Evolutionary conservation across 2,888 invertebrate species (phyloP), one percentile per base, ranked within the genome.

Genomic region (Strigamia transsilvanica): DNA sequence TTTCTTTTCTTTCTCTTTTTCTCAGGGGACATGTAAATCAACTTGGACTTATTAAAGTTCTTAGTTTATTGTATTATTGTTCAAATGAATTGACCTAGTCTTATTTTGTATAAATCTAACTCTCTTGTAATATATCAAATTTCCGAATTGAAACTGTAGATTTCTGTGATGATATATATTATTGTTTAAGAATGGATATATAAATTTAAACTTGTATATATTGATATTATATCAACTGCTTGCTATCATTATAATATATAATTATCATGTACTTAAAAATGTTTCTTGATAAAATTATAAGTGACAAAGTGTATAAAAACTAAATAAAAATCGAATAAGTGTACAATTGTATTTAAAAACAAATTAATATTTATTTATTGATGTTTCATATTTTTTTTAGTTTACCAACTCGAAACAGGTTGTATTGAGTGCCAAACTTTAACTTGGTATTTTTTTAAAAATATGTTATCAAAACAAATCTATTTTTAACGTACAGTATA

Each of bases 261-360:
- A 73, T 32, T 73, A 73, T 73, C 73, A 32, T 73, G 73, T 73
- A 73, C 73, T 73, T 73, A 21, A 56, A 56, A 56, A 13, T 73
- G 23, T 73, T 73, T 73, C 73, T 56, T 73, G 73, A 73, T 23
- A 73, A 73, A 73, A 32, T 73, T 73, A 32, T n/a, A 73, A 73
- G 73, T 73, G 27, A 32, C 73, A 27, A 66, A 23, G 12, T 73
- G 73, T 27, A 73, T 73, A 73, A 73, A 73, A 73, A 10, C n/a
- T 73, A 27, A 73, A 73, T 66, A 73, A 73, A 73, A 73, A 73
- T 73, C 73, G 27, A 32, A 27, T 32, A 73, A 27, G 15, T 73
- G 73, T 73, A 73, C 27, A 73, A 23, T 23, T 66, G 73, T 73
- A 73, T 73, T 73, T 73, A 73, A 73, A 73, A 32, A 32, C 13